phyloP scores from a whole-genome alignment of 2,113 vertebrate species.

The Mobula birostris region DNA sequence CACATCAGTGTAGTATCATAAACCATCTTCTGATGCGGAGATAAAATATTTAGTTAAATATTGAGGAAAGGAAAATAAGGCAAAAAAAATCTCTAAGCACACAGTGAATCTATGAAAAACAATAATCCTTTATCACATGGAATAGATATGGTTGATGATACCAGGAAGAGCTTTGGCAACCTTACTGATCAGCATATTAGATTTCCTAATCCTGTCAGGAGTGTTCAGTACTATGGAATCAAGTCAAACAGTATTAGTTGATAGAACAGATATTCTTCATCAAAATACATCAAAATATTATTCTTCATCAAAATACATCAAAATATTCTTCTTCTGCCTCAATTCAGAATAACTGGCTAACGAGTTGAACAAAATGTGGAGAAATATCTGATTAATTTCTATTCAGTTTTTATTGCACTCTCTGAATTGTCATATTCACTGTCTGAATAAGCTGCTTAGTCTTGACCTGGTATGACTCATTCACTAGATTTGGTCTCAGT shows the following conservation, averaged over 20 bases:
- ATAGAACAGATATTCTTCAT: too few species aligned
- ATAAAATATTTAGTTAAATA: neutral
- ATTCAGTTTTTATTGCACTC: too few species aligned
- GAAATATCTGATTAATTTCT: too few species aligned
- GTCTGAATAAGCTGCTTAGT: too few species aligned
- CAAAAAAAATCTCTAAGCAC: neutral
- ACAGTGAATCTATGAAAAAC: neutral
- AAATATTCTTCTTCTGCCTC: too few species aligned
- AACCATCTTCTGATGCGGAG: neutral
- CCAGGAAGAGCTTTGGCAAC: neutral
- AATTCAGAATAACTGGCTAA: too few species aligned
- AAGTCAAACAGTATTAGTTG: neutral
- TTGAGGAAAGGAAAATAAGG: neutral
- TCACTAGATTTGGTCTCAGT: too few species aligned
- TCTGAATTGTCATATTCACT: too few species aligned
- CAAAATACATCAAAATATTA: too few species aligned
- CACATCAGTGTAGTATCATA: neutral
- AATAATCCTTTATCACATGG: neutral
- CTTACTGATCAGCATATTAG: neutral
- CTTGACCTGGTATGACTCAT: too few species aligned
- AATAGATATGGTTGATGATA: neutral
- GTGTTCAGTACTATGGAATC: neutral
- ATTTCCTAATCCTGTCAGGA: neutral
- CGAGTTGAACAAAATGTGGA: too few species aligned
- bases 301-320: too few species aligned